Base-by-base conservation (phyloP, 1,140 invertebrate genomes). In the Coptotermes formosanus region DNA sequence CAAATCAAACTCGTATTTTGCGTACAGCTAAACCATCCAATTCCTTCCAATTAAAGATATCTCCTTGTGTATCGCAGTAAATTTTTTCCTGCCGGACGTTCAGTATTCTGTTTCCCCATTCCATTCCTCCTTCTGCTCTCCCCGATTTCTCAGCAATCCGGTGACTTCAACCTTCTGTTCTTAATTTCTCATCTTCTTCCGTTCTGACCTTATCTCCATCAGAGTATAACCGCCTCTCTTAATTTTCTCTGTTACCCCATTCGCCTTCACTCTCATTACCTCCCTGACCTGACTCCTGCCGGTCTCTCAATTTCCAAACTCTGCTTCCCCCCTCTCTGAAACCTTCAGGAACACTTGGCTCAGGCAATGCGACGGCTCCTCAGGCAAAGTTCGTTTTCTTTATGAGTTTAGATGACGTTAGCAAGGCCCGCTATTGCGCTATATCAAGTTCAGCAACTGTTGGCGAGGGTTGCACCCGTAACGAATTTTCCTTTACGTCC, bases 361-460 rank as follows among this genome's bases (percentile, higher is more conserved):
- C 52, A 16, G 52, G 16, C 52, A 30, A 30, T 25, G 64, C 64
- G 25, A 25, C 64, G 64, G n/a, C 25, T 30, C 64, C 64, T 75
- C 25, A 30, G n/a, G 64, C 64, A 75, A 75, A 75, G 64, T 75
- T 75, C 64, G 64, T 75, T 75, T 75, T 75, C 64, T 75, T 75
- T 75, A 75, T 75, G 64, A 75, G 64, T 75, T 75, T 14, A 75
- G 64, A 30, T 30, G 64, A 75, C 64, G 64, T 75, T 75, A 75
- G 64, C 64, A 75, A 30, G 25, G 64, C 8, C 25, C 16, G 64
- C 25, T 75, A 75, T 75, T 75, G 64, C 64, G 64, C n/a, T 75
- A 75, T 75, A 75, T 75, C 59, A 75, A 75, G 8, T 30, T 75
- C 64, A 75, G 64, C 7, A 75, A 75, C 64, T 75, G 64, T 75